Evolutionary conservation across 2,888 invertebrate species (phyloP).

Genomic region (Sphaeridia pumilis): DNA sequence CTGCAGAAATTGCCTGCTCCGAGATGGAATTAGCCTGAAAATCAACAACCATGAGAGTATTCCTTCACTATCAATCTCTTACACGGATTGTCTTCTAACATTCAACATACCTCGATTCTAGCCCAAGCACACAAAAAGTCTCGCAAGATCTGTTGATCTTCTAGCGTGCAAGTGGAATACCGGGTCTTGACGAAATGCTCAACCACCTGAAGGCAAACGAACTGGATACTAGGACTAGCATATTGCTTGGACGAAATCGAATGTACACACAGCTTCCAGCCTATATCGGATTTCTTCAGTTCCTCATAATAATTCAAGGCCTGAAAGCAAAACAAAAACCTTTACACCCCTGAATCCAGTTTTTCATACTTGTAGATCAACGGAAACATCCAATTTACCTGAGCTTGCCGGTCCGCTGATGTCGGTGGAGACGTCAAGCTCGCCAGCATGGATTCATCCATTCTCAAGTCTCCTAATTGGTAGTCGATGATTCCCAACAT

Average conservation of each 20-base stretch:
- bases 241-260: conserved; percentile 36
- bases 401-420: conserved; percentile 10
- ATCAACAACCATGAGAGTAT: too few species aligned
- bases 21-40: too few species aligned
- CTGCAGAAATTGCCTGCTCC: conserved; percentile 21
- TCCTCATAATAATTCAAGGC: conserved; percentile 44
- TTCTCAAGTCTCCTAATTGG: conserved; percentile 2
- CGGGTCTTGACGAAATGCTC: conserved; percentile 43
- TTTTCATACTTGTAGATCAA: too few species aligned
- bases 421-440: conserved; percentile 12
- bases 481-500: conserved; percentile 9
- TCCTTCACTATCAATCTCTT: conserved; percentile 1
- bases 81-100: conserved; percentile 9
- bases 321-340: conserved; percentile 19
- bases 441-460: conserved; percentile 17
- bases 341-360: too few species aligned
- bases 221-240: conserved; percentile 40
- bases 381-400: too few species aligned
- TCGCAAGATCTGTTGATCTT: conserved; percentile 38
- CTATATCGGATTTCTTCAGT: conserved; percentile 41
- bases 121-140: conserved; percentile 41
- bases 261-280: conserved; percentile 43
- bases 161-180: conserved; percentile 36
- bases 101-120: conserved; percentile 38
- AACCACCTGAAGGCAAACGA: conserved; percentile 45